Base-by-base conservation (phyloP, 2,113 vertebrate species). In the Indicator indicator region DNA sequence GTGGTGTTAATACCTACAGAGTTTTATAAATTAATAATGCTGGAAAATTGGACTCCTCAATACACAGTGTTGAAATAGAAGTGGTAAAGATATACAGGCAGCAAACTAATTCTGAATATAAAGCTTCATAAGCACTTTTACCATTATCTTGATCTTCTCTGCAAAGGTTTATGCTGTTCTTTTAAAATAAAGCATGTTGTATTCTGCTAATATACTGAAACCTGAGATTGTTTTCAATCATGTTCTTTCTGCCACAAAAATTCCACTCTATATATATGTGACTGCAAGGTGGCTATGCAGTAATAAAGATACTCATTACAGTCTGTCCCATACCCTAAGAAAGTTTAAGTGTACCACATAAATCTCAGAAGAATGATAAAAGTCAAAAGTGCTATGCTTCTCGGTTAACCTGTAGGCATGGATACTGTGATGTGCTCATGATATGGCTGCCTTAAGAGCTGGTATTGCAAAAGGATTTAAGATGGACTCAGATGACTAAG, bases 11-110 rank as follows among this genome's bases (percentile, higher is more conserved):
- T 48, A 92, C 76, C 42, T 90, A 71, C 42, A 95, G 83, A 92
- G 24, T 94, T 97, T 84, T 76, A 70, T 83, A 89, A 94, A 97
- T 75, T 70, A 56, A 94, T 96, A 86, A 68, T 93, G 40, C 28
- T 94, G 19, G 24, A 77, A 89, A 80, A 46, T 7, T 32, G 12
- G 20, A 56, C 24, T 88, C 27, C 18, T 74, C 67, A 56, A 72
- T 59, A 75, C 27, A 27, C 18, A 56, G 27, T 62, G 18, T 8
- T 94, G 65, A 80, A 96, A 71, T 26, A 48, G 27, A 2, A 55
- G 4, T 60, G 38, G 6, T n/a, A 72, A 67, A 83, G 6, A 48
- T 80, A 65, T 16, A 89, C 5, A 82, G 52, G 70, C 16, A 23
- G 9, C n/a, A n/a, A 20, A 70, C 9, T 26, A 56, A 33, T 83